phyloP scores from a whole-genome alignment of 1,140 invertebrate genomes.

The Arion vulgaris region DNA sequence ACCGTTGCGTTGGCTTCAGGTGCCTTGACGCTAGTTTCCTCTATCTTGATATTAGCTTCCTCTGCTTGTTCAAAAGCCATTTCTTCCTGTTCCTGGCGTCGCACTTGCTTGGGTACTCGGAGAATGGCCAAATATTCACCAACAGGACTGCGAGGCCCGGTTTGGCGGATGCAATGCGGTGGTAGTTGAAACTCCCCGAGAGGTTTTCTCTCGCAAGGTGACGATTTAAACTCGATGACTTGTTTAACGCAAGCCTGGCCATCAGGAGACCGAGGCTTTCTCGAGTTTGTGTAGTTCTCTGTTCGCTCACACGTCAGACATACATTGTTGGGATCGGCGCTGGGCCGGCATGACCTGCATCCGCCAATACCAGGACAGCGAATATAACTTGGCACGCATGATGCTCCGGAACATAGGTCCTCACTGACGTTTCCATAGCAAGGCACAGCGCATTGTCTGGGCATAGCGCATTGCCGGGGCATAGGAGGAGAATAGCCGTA shows the following conservation, averaged over 20 bases:
- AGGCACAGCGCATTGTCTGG: no score
- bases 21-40: no score
- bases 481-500: slow-evolving; percentile 5
- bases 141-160: slow-evolving; percentile 5
- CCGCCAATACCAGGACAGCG: not conserved
- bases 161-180: not conserved
- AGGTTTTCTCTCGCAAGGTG: slow-evolving; percentile 1
- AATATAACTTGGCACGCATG: not conserved
- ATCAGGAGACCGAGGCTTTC: slow-evolving; percentile 7
- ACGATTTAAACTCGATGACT: not conserved
- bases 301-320: not conserved
- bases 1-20: not conserved
- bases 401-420: no score
- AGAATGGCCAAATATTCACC: not conserved
- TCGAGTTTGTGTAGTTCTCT: slow-evolving; percentile 22
- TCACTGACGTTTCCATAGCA: not conserved
- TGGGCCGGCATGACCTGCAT: not conserved
- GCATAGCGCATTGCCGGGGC: not conserved
- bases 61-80: not conserved
- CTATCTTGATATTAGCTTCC: not conserved
- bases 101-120: not conserved
- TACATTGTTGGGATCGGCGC: no score
- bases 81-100: not conserved
- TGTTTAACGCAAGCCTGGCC: not conserved
- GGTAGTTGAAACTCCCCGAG: not conserved